Evolutionary conservation across 2,113 vertebrate species (phyloP).

Genomic region (Azemiops feae): DNA sequence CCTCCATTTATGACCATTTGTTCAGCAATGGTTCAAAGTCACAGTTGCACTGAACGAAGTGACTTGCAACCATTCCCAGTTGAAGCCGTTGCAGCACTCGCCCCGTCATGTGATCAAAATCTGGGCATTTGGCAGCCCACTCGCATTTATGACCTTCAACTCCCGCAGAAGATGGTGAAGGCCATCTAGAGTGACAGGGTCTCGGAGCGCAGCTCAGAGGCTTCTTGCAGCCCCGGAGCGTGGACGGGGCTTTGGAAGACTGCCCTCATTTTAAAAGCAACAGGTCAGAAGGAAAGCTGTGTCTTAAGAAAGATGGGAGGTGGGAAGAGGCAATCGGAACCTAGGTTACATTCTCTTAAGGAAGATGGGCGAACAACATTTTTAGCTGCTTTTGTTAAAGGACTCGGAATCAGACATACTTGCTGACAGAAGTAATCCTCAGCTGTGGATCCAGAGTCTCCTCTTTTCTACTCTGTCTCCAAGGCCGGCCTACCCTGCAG

Average conservation of each 20-base stretch:
- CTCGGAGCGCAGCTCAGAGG: too few species aligned
- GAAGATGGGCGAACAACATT: neutral
- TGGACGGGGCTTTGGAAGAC: neutral
- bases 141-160: neutral
- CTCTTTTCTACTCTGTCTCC: neutral
- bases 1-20: too few species aligned
- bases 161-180: neutral
- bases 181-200: neutral
- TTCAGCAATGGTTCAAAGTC: too few species aligned
- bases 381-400: neutral
- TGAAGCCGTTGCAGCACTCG: neutral
- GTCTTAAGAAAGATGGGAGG: neutral
- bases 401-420: neutral
- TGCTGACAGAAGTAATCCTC: neutral
- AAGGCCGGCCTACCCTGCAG: neutral
- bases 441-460: neutral
- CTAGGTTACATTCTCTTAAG: neutral
- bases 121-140: neutral
- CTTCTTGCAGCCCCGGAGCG: too few species aligned
- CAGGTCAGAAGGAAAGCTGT: neutral
- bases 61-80: too few species aligned
- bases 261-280: neutral
- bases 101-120: neutral
- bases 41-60: neutral
- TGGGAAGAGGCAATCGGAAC: too few species aligned